Evolutionary conservation across 2,113 vertebrate species (phyloP).

Genomic region (Morone chrysops): DNA sequence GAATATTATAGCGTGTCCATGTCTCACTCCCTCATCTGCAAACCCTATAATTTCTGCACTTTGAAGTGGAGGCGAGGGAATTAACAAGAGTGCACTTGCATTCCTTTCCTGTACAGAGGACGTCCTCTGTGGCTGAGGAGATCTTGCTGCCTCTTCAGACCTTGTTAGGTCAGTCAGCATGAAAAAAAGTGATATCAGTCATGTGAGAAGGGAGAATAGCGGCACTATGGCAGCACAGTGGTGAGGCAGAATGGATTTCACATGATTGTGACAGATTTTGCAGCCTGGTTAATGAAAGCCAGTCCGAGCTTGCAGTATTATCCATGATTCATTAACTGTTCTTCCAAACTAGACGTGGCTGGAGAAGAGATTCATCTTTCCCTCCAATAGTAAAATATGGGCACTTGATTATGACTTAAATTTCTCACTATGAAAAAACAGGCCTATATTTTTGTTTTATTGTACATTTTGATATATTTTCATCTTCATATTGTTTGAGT

Average conservation of each 20-base stretch:
- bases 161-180: conserved; percentile 32
- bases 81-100: conserved; percentile 62
- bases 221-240: conserved; percentile 14
- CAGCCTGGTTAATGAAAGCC: conserved; percentile 66
- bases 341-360: conserved; percentile 39
- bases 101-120: conserved; percentile 45
- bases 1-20: conserved; percentile 58
- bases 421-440: background rate
- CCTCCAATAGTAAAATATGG: conserved; percentile 20
- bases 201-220: conserved; percentile 51
- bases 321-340: conserved; percentile 68
- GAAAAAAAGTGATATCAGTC: conserved; percentile 27
- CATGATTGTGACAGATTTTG: conserved; percentile 58
- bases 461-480: background rate
- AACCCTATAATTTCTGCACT: conserved; percentile 68
- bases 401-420: background rate
- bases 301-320: conserved; percentile 50
- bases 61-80: conserved; percentile 60
- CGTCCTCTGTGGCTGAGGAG: conserved; percentile 39
- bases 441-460: background rate
- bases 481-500: background rate
- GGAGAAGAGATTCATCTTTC: conserved; percentile 43
- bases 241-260: conserved; percentile 55
- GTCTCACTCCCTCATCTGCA: conserved; percentile 46
- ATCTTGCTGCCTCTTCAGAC: conserved; percentile 50